Evolutionary conservation across 2,888 invertebrate genomes (phyloP), one percentile per base, ranked within the genome.

Genomic region (Agapostemon virescens): DNA sequence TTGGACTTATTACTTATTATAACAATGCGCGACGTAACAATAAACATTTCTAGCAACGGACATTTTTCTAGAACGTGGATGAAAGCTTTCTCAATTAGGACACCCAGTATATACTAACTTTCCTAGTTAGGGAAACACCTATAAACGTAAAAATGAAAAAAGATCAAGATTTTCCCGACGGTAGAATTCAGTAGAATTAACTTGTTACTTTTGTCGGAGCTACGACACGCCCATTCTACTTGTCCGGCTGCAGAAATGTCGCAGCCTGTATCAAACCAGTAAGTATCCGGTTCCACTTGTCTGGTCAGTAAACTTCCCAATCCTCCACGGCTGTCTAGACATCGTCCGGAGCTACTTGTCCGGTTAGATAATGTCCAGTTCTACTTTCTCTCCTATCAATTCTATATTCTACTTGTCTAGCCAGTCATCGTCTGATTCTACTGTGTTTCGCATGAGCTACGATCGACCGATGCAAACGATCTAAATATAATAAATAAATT

Each of bases 361-460:
- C 68, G 26, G 5, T 26, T n/a, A 26, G 63, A 52, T 69, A 64
- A 40, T 40, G 63, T 40, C 63, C n/a, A 33, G 36, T 42, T 69
- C 69, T 40, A 74, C 75, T 77, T 63, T 36, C n/a, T 36, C 5
- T 13, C 36, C 33, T 33, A n/a, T n/a, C 63, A n/a, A 11, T n/a
- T 63, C 36, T 63, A 36, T 63, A 13, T 36, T 36, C 33, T 36
- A 36, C n/a, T 36, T 63, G 66, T 77, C 66, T 1, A 33, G 6
- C 11, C 36, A 66, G n/a, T n/a, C n/a, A n/a, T n/a, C n/a, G n/a
- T n/a, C n/a, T n/a, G n/a, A n/a, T n/a, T n/a, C n/a, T n/a, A n/a
- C n/a, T n/a, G n/a, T n/a, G n/a, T n/a, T n/a, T n/a, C n/a, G n/a
- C n/a, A n/a, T n/a, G n/a, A n/a, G n/a, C n/a, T n/a, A n/a, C n/a